Conservation (phyloP, 1,140 invertebrate species). For the Pemphigus obesinymphae region DNA sequence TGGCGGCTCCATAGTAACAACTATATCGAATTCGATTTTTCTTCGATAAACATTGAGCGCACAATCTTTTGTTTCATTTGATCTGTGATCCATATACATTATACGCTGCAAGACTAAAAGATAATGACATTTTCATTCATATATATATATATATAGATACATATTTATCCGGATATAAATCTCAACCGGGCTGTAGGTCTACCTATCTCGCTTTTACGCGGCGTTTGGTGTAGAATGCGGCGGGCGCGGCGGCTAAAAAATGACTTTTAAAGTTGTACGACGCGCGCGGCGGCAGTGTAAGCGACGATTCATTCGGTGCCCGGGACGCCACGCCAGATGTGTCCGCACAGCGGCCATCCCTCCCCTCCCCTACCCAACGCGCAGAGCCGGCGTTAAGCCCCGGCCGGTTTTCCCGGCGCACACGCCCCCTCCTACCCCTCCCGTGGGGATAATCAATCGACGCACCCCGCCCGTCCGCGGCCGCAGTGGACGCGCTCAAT, state of each 20-base stretch:
- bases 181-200: no score
- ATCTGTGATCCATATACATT: no score
- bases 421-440: constrained; percentile 21
- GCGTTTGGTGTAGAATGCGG: not conserved
- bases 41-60: no score
- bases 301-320: constrained; percentile 38
- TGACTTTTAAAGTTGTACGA: constrained; percentile 26
- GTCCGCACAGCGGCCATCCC: not conserved
- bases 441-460: constrained; percentile 40
- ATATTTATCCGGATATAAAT: no score
- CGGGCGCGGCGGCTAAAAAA: not conserved
- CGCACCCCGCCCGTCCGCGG: not conserved
- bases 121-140: no score
- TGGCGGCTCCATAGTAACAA: no score
- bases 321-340: constrained; percentile 30
- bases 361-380: not conserved
- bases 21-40: no score
- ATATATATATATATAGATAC: no score
- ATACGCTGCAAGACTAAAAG: no score
- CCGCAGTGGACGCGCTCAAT: not conserved
- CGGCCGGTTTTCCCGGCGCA: constrained; percentile 13
- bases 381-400: constrained; percentile 24
- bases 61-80: no score
- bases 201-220: no score
- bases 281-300: not conserved